Base-by-base conservation (phyloP, 2,888 invertebrate species). In the Masnerella sp. region DNA sequence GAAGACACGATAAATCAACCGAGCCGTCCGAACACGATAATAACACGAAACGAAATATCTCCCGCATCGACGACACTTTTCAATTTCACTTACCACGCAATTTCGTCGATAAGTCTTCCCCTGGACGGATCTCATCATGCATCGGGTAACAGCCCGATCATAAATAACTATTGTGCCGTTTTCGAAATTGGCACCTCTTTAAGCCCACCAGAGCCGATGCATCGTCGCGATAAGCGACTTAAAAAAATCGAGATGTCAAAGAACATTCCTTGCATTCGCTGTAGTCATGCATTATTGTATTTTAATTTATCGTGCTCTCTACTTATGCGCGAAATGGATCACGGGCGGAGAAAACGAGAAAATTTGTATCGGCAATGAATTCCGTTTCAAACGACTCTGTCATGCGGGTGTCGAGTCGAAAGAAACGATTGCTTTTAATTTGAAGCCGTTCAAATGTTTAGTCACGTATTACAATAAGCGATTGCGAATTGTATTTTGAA, bases 151-250 rank as follows among this genome's bases (percentile, higher is more conserved):
- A 17, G 28, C 1, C 28, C 30, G 7, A 25, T 34, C 56, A 58
- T 67, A 67, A 67, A 58, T 67, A 67, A 67, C 49, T 56, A 67
- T 56, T 49, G 56, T 67, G 22, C 58, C 56, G 45, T 67, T 67
- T 67, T 67, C 58, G 58, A 67, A 67, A 67, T 58, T 56, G 67
- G 49, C 67, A 67, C 67, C 58, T 56, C 42, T 49, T 67, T 34
- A 42, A 49, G 18, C 34, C 34, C 18, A 43, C 42, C 52, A 28
- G 7, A 15, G 14, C 14, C 20, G 67, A 58, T 58, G 25, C 34
- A 9, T 22, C 52, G 25, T 18, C 18, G 17, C 20, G 58, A 67
- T 67, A 67, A 47, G 54, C 47, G 54, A 65, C 54, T 54, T 65
- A 62, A 43, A 62, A 54, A 49, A 40, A 49, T 34, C 52, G 11